A percentile compares a stretch with the other conserved stretches of the same genome.
Evolutionary conservation across 2,888 invertebrate genomes (phyloP).

Genomic region (Caenorhabditis sp.): DNA sequence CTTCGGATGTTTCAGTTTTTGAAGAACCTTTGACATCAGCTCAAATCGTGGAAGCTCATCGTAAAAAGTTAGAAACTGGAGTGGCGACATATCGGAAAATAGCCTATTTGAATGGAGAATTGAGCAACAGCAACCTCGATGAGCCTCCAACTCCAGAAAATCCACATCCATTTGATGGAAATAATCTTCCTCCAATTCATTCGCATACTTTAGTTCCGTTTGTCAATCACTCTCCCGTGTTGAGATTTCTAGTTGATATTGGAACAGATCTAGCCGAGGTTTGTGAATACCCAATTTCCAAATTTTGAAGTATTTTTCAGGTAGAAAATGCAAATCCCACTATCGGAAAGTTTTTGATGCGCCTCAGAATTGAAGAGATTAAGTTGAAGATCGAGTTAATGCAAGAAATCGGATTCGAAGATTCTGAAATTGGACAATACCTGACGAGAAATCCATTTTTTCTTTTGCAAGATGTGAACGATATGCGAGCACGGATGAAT

Average conservation of each 20-base stretch:
- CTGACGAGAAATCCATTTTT: constrained; percentile 67
- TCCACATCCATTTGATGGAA: constrained; percentile 66
- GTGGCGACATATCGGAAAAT: constrained; percentile 51
- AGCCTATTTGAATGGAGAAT: constrained; percentile 62
- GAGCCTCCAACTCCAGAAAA: constrained; percentile 61
- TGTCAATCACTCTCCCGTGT: constrained; percentile 60
- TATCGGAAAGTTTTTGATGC: constrained; percentile 51
- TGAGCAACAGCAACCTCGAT: constrained; percentile 53
- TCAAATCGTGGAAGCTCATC: neutral
- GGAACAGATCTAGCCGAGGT: constrained; percentile 65
- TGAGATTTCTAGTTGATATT: constrained; percentile 63
- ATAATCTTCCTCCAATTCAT: constrained; percentile 61
- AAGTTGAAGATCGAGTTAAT: constrained; percentile 54
- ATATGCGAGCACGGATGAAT: constrained; percentile 73
- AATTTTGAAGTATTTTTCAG: constrained; percentile 11
- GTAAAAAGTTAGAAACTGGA: constrained; percentile 13
- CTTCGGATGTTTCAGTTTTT: neutral
- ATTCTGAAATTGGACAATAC: constrained; percentile 58
- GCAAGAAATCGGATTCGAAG: constrained; percentile 55
- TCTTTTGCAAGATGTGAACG: constrained; percentile 60
- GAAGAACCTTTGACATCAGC: neutral
- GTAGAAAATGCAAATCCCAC: constrained; percentile 46
- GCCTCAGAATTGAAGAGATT: constrained; percentile 59
- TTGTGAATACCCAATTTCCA: too few relatives aligned
- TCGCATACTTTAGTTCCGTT: constrained; percentile 60